Evolutionary conservation across 2,797 vertebrate genomes (phyloP).

Genomic region (Scolopax rusticola): DNA sequence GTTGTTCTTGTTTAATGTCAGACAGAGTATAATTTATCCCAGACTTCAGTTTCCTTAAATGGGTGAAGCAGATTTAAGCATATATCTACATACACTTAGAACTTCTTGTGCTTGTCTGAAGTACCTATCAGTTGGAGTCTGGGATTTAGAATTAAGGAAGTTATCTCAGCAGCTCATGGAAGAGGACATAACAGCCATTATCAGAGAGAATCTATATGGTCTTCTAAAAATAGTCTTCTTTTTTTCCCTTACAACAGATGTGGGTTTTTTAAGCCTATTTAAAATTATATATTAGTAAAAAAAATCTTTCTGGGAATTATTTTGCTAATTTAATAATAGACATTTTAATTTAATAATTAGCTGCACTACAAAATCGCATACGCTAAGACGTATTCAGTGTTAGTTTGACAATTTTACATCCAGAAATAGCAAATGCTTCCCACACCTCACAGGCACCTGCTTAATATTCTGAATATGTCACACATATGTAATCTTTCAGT

Average conservation of each 20-base stretch:
- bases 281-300: not conserved
- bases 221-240: not conserved
- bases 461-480: not conserved
- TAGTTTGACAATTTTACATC: not conserved
- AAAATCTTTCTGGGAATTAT: not conserved
- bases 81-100: not conserved
- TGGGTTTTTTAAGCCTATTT: not conserved
- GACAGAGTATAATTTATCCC: not conserved
- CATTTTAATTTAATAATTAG: not conserved
- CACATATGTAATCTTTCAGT: not conserved
- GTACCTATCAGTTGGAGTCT: not conserved
- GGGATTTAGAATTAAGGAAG: not conserved
- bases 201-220: not conserved
- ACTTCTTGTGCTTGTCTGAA: not conserved
- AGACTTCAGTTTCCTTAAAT: not conserved
- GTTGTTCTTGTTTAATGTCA: not conserved
- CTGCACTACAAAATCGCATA: not conserved
- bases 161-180: not conserved
- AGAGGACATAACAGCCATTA: not conserved
- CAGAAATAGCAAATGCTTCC: not conserved
- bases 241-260: not conserved
- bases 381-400: not conserved
- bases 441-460: not conserved
- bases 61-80: not conserved
- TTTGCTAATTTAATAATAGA: not conserved